Evolutionary conservation across 2,113 vertebrate species (phyloP).

Genomic region (Bettongia penicillata): DNA sequence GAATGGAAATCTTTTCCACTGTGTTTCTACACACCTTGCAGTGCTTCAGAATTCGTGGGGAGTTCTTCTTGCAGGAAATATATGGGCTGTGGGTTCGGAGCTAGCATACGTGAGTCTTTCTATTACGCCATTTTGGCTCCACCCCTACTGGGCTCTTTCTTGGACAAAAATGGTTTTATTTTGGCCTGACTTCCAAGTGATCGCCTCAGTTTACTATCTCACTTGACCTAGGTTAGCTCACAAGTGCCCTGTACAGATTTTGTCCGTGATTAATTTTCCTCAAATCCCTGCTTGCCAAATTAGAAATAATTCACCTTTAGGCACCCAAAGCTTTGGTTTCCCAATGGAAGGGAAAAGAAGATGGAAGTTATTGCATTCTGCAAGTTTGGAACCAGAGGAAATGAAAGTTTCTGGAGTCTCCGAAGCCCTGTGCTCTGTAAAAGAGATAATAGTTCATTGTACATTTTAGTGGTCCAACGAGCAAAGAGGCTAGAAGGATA

Average conservation of each 20-base stretch:
- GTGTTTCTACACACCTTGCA: too few species aligned
- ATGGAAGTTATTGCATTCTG: slow-evolving; percentile 44
- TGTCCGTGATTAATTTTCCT: slow-evolving; percentile 37
- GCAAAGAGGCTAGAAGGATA: neutral
- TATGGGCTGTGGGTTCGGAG: too few species aligned
- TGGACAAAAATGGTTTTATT: neutral
- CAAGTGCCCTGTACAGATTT: neutral
- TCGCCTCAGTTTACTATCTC: slow-evolving; percentile 12
- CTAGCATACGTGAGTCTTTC: too few species aligned
- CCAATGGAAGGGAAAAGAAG: slow-evolving; percentile 26
- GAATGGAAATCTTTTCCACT: too few species aligned
- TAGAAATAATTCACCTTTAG: slow-evolving; percentile 41
- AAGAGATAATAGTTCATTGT: slow-evolving; percentile 49
- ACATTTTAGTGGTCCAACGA: slow-evolving; percentile 16
- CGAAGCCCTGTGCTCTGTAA: slow-evolving; percentile 18
- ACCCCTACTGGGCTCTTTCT: neutral
- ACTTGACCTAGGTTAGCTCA: slow-evolving; percentile 6
- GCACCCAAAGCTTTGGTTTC: neutral
- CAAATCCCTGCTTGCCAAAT: slow-evolving; percentile 47
- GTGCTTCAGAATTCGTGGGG: too few species aligned
- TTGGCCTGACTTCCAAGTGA: slow-evolving; percentile 49
- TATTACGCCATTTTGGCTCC: too few species aligned
- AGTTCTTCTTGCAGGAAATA: too few species aligned
- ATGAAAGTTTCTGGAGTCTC: neutral
- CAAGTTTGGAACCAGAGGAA: neutral